These are phyloP conservation scores for Drosophila teissieri DNA, from an alignment of 1,140 invertebrate genomes.

Conservation along the genomic window DNA sequence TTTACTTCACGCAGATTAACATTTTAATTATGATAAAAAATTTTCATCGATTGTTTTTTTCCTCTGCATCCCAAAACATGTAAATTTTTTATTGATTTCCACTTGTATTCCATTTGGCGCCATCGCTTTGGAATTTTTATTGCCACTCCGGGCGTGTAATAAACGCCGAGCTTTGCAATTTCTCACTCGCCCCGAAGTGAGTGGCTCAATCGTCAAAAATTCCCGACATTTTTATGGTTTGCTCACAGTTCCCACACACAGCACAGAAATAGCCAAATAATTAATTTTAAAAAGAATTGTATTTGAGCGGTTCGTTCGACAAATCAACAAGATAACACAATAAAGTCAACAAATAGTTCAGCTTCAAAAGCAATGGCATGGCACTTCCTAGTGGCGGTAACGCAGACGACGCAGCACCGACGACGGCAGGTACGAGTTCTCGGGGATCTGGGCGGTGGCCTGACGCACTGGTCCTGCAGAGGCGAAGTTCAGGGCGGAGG, in stretches of 20 bases:
- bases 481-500: slow-evolving; percentile 70
- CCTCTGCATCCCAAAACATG: slow-evolving; percentile 48
- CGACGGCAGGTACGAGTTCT: slow-evolving; percentile 74
- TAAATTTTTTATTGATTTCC: slow-evolving; percentile 74
- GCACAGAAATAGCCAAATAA: background rate
- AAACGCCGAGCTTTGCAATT: slow-evolving; percentile 58
- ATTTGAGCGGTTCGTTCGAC: slow-evolving; percentile 57
- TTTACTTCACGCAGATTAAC: slow-evolving; percentile 83
- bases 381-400: slow-evolving; percentile 52
- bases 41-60: slow-evolving; percentile 67
- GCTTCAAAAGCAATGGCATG: slow-evolving; percentile 3
- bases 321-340: slow-evolving; percentile 76
- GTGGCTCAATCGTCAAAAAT: slow-evolving; percentile 11
- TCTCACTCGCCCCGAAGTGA: slow-evolving; percentile 13
- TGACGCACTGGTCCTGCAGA: slow-evolving; percentile 60
- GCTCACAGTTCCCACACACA: slow-evolving; percentile 8
- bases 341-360: slow-evolving; percentile 57
- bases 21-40: slow-evolving; percentile 82
- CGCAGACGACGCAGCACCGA: slow-evolving; percentile 72
- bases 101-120: slow-evolving; percentile 57
- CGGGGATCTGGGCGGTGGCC: slow-evolving; percentile 53
- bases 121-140: slow-evolving; percentile 70
- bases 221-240: slow-evolving; percentile 16
- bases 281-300: slow-evolving; percentile 52
- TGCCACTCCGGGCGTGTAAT: slow-evolving; percentile 33